Percentiles rank a stretch among this genome's conserved stretches.
phyloP scores from a whole-genome alignment of 2,797 vertebrate genomes.

The Pagetopsis macropterus region DNA sequence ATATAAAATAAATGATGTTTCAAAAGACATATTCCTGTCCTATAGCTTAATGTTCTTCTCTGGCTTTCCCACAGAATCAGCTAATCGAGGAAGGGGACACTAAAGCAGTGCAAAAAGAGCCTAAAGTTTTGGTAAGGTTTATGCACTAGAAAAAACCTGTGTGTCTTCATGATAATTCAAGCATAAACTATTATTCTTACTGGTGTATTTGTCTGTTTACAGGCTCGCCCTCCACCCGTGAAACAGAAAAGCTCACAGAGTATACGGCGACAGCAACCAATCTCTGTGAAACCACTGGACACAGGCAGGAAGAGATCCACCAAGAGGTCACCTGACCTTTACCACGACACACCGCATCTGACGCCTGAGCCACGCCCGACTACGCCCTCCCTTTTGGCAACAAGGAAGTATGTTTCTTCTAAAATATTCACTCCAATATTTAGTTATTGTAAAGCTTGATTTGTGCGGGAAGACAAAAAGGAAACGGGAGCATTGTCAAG shows the following conservation, averaged over 20 bases:
- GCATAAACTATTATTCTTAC: not conserved
- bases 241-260: conserved; percentile 57
- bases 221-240: conserved; percentile 59
- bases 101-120: conserved; percentile 48
- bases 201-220: conserved; percentile 8
- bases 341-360: conserved; percentile 26
- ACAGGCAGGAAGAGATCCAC: conserved; percentile 46
- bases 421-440: not conserved
- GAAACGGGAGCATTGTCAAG: not conserved
- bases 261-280: not conserved
- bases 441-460: not conserved
- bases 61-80: conserved; percentile 41
- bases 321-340: conserved; percentile 47
- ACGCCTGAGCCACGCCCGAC: conserved; percentile 38
- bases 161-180: conserved; percentile 1
- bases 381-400: conserved; percentile 4
- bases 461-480: not conserved
- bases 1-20: not conserved
- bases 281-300: conserved; percentile 9
- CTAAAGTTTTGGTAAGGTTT: conserved; percentile 47
- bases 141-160: not conserved
- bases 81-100: conserved; percentile 29
- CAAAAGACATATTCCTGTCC: conserved; percentile 6
- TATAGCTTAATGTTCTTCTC: not conserved
- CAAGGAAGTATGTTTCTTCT: conserved; percentile 31